Evolutionary conservation across 1,140 invertebrate genomes (phyloP).

Genomic region (Drosophila gunungcola): DNA sequence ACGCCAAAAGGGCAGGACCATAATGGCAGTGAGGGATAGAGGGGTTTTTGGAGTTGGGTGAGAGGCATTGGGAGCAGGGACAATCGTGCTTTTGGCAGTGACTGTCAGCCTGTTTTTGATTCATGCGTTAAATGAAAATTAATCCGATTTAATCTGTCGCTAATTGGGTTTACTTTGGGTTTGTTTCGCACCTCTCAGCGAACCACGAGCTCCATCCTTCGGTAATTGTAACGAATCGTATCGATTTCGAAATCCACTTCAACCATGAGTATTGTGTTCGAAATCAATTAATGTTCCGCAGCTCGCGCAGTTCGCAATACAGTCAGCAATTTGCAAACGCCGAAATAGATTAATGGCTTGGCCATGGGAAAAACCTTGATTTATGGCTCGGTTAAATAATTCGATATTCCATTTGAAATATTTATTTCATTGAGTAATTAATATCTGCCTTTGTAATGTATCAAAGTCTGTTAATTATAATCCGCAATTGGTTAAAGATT

Average conservation of each 20-base stretch:
- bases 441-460: constrained; percentile 11
- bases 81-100: constrained; percentile 56
- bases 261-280: constrained; percentile 25
- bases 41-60: background rate
- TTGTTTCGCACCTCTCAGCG: constrained; percentile 73
- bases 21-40: constrained; percentile 5
- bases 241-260: constrained; percentile 40
- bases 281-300: constrained; percentile 43
- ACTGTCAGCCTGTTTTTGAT: constrained; percentile 74
- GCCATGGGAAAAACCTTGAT: constrained; percentile 22
- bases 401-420: constrained; percentile 36
- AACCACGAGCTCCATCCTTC: constrained; percentile 8
- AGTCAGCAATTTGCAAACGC: constrained; percentile 34
- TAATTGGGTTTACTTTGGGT: constrained; percentile 83
- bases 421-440: constrained; percentile 38
- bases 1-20: constrained; percentile 22
- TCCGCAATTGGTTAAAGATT: constrained; percentile 5
- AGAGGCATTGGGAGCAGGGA: constrained; percentile 2
- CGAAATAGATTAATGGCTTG: constrained; percentile 44
- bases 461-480: constrained; percentile 7
- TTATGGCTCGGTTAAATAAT: constrained; percentile 27
- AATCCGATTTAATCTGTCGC: constrained; percentile 83
- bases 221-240: constrained; percentile 13
- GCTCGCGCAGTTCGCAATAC: constrained; percentile 4
- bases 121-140: constrained; percentile 83